Evolutionary conservation across 2,888 invertebrate species (phyloP).

Genomic region (Germaria angustata): DNA sequence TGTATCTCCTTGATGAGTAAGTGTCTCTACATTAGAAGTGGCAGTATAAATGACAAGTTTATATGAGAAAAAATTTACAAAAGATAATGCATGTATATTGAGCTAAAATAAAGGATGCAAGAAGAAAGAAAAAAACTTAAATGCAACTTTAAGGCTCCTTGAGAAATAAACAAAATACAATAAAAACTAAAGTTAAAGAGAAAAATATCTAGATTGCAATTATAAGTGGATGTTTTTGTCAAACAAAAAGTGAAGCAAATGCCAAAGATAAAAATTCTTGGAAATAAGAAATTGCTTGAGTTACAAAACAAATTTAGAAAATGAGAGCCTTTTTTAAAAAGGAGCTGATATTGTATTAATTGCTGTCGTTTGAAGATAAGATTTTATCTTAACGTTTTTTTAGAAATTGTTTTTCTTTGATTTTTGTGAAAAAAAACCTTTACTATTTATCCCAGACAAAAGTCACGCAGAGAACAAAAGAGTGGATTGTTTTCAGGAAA

Average conservation of each 20-base stretch:
- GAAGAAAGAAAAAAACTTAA: neutral
- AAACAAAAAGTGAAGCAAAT: neutral
- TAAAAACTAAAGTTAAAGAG: neutral
- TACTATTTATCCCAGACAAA: neutral
- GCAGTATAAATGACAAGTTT: constrained; percentile 12
- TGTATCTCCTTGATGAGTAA: constrained; percentile 31
- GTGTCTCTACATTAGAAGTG: constrained; percentile 21
- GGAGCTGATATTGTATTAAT: neutral
- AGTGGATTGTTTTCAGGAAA: no score
- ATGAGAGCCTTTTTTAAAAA: neutral
- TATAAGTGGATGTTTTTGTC: neutral
- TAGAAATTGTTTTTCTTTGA: neutral
- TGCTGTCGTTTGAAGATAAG: neutral
- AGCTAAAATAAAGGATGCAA: neutral
- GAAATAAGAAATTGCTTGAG: no score
- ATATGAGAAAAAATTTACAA: neutral
- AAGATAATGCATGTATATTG: neutral
- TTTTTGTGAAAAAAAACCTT: no score
- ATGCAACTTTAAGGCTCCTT: constrained; percentile 30
- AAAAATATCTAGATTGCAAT: constrained; percentile 41
- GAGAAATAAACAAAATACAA: constrained; percentile 32
- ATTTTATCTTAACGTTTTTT: neutral
- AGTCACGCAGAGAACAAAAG: no score
- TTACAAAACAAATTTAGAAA: neutral
- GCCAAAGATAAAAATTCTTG: neutral